phyloP scores from a whole-genome alignment of 1,140 invertebrate genomes.

The Antheraea mylitta region DNA sequence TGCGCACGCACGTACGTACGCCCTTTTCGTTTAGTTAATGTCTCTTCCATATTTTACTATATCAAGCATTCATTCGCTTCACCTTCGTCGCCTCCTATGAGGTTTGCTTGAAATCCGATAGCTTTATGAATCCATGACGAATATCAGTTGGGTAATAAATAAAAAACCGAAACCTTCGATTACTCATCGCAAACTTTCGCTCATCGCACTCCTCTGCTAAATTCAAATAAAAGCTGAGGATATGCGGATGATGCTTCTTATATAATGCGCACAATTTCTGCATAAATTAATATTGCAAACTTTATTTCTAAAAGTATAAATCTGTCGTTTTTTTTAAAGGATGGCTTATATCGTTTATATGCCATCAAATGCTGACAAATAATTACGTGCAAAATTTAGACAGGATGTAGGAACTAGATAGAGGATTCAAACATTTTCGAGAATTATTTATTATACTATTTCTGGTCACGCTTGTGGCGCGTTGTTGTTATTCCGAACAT shows the following conservation, averaged over 20 bases:
- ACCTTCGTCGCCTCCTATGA: neutral
- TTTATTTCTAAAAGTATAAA: neutral
- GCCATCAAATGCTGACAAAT: neutral
- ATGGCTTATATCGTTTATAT: neutral
- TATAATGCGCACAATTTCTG: neutral
- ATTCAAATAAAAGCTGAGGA: no score
- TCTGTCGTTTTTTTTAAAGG: neutral
- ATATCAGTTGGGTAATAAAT: neutral
- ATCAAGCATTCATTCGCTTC: neutral
- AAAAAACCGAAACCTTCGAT: neutral
- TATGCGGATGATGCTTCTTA: neutral
- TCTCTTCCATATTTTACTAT: neutral
- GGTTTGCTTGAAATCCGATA: neutral
- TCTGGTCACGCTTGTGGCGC: constrained; percentile 73
- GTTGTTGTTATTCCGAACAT: constrained; percentile 76
- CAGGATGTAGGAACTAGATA: constrained; percentile 44
- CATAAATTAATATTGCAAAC: neutral
- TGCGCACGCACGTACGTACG: no score
- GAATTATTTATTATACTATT: constrained; percentile 66
- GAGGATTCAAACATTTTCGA: constrained; percentile 54
- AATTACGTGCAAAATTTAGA: constrained; percentile 21
- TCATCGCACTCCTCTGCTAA: no score
- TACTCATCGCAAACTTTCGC: neutral
- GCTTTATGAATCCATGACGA: neutral
- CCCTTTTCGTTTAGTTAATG: no score